These are phyloP conservation scores for Lithophane socia DNA, from an alignment of 2,888 invertebrate species.

Conservation along the genomic window DNA sequence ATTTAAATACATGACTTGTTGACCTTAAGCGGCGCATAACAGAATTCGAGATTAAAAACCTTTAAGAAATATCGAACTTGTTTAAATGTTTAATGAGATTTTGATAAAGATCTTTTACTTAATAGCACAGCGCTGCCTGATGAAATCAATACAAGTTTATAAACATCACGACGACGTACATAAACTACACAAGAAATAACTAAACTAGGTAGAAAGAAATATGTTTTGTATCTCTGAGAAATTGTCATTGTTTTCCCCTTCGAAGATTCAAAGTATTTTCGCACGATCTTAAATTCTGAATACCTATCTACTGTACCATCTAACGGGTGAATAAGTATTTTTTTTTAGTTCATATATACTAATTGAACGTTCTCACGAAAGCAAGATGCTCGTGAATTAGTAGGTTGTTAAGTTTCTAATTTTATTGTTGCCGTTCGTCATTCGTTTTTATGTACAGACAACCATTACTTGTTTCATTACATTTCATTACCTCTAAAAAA, in stretches of 20 bases:
- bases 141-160: conserved; percentile 30
- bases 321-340: conserved; percentile 71
- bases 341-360: conserved; percentile 66
- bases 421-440: conserved; percentile 39
- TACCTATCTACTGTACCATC: conserved; percentile 66
- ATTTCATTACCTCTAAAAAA: background rate
- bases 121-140: background rate
- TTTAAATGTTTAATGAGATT: conserved; percentile 34
- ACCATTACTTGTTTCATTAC: conserved; percentile 7
- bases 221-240: conserved; percentile 55
- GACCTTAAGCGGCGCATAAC: conserved; percentile 45
- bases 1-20: conserved; percentile 48
- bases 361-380: conserved; percentile 78
- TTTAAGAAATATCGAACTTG: conserved; percentile 40
- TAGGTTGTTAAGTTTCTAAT: conserved; percentile 65
- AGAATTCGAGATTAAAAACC: conserved; percentile 17
- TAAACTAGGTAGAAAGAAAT: conserved; percentile 53
- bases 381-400: conserved; percentile 61
- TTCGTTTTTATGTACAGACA: conserved; percentile 13
- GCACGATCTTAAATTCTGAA: conserved; percentile 79
- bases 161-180: conserved; percentile 15
- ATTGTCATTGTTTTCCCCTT: conserved; percentile 49
- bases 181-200: conserved; percentile 12
- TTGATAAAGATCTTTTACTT: conserved; percentile 35
- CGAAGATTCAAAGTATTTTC: conserved; percentile 71